A percentile compares a stretch with the other conserved stretches of the same genome.
Conservation (phyloP, 2,797 vertebrate genomes). For the Zalophus californianus region DNA sequence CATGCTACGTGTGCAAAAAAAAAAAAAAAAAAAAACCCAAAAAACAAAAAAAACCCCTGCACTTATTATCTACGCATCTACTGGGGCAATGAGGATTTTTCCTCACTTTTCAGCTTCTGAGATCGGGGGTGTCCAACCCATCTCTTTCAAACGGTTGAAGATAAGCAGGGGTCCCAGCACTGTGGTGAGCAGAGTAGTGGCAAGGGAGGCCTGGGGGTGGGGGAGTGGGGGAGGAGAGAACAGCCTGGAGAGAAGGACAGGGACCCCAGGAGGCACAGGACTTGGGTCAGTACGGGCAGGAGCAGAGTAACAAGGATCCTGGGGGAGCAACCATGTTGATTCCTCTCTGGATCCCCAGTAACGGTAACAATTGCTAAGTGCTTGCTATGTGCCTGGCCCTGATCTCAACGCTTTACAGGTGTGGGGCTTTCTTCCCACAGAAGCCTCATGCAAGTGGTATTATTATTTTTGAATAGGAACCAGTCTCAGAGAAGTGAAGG, state of each 20-base stretch:
- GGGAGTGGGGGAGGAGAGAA: not conserved
- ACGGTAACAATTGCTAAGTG: not conserved
- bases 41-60: not conserved
- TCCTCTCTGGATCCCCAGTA: not conserved
- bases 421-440: too few species aligned
- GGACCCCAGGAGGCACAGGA: not conserved
- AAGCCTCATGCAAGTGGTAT: not conserved
- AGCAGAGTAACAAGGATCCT: not conserved
- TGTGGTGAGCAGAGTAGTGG: not conserved
- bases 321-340: too few species aligned
- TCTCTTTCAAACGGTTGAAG: not conserved
- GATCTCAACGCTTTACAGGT: not conserved
- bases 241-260: not conserved
- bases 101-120: not conserved
- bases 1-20: not conserved
- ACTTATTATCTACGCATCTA: not conserved
- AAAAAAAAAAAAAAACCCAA: not conserved
- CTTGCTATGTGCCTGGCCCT: not conserved
- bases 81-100: not conserved
- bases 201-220: not conserved
- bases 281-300: not conserved
- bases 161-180: not conserved
- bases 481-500: not conserved
- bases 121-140: not conserved
- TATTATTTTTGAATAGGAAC: slow-evolving; percentile 22